Percentiles rank a stretch among this genome's conserved stretches.
These are phyloP conservation scores for Scaeva pyrastri DNA, from an alignment of 2,888 invertebrate genomes.

Conservation along the genomic window DNA sequence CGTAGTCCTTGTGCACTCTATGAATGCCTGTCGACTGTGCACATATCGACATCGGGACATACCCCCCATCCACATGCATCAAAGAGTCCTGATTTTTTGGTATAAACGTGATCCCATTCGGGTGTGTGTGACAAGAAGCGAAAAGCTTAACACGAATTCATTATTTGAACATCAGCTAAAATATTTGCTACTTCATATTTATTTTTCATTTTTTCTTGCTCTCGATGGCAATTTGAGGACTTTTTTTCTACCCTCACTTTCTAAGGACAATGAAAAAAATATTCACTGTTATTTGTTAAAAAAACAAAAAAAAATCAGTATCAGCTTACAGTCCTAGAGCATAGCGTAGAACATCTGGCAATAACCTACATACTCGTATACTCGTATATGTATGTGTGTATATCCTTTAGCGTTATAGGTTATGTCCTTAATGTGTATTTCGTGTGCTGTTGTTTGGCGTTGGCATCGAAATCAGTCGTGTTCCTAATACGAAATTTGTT, in stretches of 20 bases:
- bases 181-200: constrained; percentile 66
- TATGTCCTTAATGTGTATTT: constrained; percentile 23
- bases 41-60: no score
- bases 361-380: constrained; percentile 45
- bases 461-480: constrained; percentile 64
- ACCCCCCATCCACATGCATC: no score
- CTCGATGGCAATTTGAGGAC: constrained; percentile 26
- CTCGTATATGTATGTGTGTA: background rate
- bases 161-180: constrained; percentile 69
- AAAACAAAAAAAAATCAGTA: constrained; percentile 18
- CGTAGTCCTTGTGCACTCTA: constrained; percentile 56
- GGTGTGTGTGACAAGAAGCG: constrained; percentile 36
- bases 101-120: constrained; percentile 39
- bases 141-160: constrained; percentile 63
- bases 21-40: constrained; percentile 20
- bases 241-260: constrained; percentile 30
- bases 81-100: constrained; percentile 50
- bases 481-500: constrained; percentile 65
- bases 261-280: constrained; percentile 31
- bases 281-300: constrained; percentile 28
- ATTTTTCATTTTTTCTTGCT: constrained; percentile 22
- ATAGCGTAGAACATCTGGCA: constrained; percentile 59
- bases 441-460: constrained; percentile 49
- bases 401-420: constrained; percentile 33
- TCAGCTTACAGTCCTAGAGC: constrained; percentile 44